A percentile compares a stretch with the other conserved stretches of the same genome.
These are phyloP conservation scores for Istiophorus platypterus DNA, from an alignment of 2,113 vertebrate genomes.

Conservation along the genomic window DNA sequence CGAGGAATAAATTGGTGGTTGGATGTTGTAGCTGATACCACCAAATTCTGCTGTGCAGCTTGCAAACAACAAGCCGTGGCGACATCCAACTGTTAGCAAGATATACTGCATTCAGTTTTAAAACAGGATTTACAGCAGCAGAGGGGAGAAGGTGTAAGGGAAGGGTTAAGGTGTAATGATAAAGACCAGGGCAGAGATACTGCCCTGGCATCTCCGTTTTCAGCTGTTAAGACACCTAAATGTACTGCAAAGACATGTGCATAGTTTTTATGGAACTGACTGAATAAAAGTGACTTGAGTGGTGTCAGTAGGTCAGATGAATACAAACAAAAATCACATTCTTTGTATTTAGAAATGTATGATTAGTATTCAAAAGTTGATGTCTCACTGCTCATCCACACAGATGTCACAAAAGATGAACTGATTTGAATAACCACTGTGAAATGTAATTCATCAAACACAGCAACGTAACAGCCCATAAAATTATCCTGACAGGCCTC, in stretches of 20 bases:
- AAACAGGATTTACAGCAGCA: neutral
- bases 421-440: conserved; percentile 38
- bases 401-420: conserved; percentile 49
- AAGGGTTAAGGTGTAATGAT: neutral
- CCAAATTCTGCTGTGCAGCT: neutral
- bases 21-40: conserved; percentile 12
- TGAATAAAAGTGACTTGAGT: neutral
- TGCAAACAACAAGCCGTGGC: conserved; percentile 22
- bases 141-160: neutral
- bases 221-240: neutral
- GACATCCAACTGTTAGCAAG: conserved; percentile 10
- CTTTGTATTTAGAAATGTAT: conserved; percentile 1
- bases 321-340: neutral
- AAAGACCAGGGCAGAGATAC: neutral
- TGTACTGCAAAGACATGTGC: neutral
- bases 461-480: conserved; percentile 28
- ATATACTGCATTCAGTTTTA: conserved; percentile 1
- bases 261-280: conserved; percentile 4
- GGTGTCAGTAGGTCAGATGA: neutral
- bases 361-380: conserved; percentile 31
- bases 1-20: conserved; percentile 7
- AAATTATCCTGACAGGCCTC: conserved; percentile 44
- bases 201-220: too few relatives aligned
- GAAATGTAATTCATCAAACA: conserved; percentile 54
- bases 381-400: conserved; percentile 17